Evolutionary conservation across 2,888 invertebrate species (phyloP).

Genomic region (Gastracanthus pulcherrimus): DNA sequence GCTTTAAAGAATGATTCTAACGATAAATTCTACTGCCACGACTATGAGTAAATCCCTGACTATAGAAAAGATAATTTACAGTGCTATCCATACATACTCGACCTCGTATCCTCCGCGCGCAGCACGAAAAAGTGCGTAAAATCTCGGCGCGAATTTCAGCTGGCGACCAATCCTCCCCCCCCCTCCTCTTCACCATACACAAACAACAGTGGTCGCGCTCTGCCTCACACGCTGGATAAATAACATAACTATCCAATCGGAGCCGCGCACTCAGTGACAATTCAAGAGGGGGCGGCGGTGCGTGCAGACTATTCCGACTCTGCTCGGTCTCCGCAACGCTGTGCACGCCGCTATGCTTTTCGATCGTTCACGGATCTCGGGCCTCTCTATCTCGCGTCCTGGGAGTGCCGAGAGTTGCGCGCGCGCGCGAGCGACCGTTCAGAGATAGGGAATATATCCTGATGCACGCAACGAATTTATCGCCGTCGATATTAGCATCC

Average conservation of each 20-base stretch:
- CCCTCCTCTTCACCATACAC: not conserved
- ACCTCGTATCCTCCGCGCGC: not conserved
- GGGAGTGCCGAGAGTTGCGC: too few relatives aligned
- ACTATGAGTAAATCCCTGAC: conserved; percentile 1
- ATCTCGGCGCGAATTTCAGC: not conserved
- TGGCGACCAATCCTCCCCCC: not conserved
- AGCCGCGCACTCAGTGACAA: too few relatives aligned
- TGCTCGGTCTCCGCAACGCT: too few relatives aligned
- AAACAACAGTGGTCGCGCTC: not conserved
- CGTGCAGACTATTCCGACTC: too few relatives aligned
- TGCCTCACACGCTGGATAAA: too few relatives aligned
- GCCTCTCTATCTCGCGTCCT: too few relatives aligned
- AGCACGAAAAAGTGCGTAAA: not conserved
- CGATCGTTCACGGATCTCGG: too few relatives aligned
- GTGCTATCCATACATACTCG: not conserved
- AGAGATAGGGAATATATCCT: not conserved
- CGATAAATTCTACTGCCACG: not conserved
- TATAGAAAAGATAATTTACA: conserved; percentile 19
- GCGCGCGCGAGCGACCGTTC: too few relatives aligned
- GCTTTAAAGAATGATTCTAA: not conserved
- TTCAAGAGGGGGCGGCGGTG: too few relatives aligned
- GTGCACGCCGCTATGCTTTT: too few relatives aligned
- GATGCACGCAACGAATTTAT: conserved; percentile 31
- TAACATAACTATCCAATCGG: too few relatives aligned
- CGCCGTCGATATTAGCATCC: conserved; percentile 11